Conservation (phyloP, 2,113 vertebrate genomes). For the Pionites leucogaster region DNA sequence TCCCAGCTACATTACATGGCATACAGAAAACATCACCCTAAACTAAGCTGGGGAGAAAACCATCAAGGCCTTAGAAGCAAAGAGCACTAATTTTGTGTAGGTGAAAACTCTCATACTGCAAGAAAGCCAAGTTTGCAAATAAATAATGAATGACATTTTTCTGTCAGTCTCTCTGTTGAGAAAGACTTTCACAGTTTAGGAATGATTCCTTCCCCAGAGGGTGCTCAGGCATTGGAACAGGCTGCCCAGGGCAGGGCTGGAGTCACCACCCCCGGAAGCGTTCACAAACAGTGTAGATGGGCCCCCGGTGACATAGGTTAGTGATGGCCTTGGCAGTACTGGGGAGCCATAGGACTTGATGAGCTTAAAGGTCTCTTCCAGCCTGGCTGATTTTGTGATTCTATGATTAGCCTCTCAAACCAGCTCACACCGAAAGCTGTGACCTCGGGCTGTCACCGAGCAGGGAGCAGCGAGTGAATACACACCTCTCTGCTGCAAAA, state of each 20-base stretch:
- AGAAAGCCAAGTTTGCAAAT: neutral
- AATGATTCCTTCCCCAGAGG: neutral
- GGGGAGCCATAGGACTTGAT: neutral
- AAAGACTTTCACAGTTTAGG: neutral
- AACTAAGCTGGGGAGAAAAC: accelerated
- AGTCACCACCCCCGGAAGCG: neutral
- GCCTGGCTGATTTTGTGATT: neutral
- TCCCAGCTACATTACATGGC: neutral
- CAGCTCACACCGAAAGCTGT: neutral
- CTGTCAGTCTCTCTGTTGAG: neutral
- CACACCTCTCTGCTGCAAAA: neutral
- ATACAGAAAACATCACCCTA: neutral
- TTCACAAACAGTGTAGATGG: neutral
- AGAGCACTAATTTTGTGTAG: accelerated
- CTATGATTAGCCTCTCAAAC: neutral
- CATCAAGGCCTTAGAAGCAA: neutral
- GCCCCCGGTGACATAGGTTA: neutral
- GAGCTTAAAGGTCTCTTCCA: neutral
- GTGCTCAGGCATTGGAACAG: neutral
- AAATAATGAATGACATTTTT: neutral
- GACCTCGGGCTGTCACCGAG: neutral
- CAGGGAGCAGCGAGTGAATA: neutral
- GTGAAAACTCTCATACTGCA: accelerated
- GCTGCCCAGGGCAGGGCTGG: neutral
- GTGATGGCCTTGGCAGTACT: neutral